Conservation (phyloP, 2,888 invertebrate genomes). For the Drosophila austrosaltans region DNA sequence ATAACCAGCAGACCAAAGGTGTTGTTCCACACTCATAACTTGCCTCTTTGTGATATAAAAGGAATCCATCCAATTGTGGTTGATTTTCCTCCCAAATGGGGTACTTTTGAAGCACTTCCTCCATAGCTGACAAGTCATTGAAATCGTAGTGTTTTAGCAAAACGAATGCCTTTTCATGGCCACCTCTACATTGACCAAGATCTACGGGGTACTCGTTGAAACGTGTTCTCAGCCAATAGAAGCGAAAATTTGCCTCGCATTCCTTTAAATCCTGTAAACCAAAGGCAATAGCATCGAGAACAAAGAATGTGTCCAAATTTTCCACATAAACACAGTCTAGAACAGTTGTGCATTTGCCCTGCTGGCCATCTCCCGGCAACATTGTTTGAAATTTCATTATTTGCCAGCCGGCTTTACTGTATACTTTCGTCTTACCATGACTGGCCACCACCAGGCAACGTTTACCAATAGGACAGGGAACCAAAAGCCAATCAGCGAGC, state of each 20-base stretch:
- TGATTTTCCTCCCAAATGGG: constrained; percentile 80
- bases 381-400: constrained; percentile 84
- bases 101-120: constrained; percentile 66
- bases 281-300: constrained; percentile 88
- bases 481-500: constrained; percentile 89
- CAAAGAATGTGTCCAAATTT: constrained; percentile 86
- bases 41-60: constrained; percentile 94
- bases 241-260: constrained; percentile 88
- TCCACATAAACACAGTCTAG: constrained; percentile 93
- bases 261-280: constrained; percentile 78
- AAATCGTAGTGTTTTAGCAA: constrained; percentile 73
- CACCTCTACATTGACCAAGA: constrained; percentile 35
- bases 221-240: constrained; percentile 92
- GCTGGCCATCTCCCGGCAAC: constrained; percentile 76
- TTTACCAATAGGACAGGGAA: constrained; percentile 93
- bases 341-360: constrained; percentile 81
- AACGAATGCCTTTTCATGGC: constrained; percentile 67
- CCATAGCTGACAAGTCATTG: constrained; percentile 65
- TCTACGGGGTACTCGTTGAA: constrained; percentile 85
- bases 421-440: constrained; percentile 88
- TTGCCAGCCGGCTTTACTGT: constrained; percentile 87
- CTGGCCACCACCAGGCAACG: constrained; percentile 92
- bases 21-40: constrained; percentile 91
- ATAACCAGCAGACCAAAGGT: constrained; percentile 96
- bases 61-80: constrained; percentile 90